Percentiles rank a stretch among this genome's conserved stretches.
Conservation (phyloP, 92 coral and sea anemone species). For the Palythoa grandiflora region DNA sequence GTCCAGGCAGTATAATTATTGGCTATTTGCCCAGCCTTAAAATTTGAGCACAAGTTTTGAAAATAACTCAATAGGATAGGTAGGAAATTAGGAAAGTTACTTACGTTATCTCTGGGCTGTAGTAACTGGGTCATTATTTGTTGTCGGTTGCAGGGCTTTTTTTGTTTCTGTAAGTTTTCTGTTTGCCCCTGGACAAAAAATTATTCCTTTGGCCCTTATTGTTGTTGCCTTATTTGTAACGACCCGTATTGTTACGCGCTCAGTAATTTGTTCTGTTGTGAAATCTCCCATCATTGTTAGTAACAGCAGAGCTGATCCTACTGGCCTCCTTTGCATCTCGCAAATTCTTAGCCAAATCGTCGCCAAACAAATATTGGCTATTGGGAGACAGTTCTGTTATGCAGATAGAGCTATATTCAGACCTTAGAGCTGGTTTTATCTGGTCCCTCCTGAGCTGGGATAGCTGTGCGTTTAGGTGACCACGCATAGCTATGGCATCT, state of each 20-base stretch:
- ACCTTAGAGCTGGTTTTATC: slow-evolving; percentile 55
- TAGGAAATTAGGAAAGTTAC: not conserved
- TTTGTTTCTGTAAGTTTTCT: not conserved
- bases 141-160: not conserved
- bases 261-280: not conserved
- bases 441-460: slow-evolving; percentile 47
- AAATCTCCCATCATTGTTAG: not conserved
- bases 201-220: not conserved
- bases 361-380: slow-evolving; percentile 42
- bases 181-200: not conserved
- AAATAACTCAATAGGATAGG: slow-evolving; percentile 1
- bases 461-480: slow-evolving; percentile 31
- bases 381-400: slow-evolving; percentile 36
- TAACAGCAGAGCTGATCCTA: slow-evolving; percentile 50
- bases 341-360: slow-evolving; percentile 50
- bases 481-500: not conserved
- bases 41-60: slow-evolving; percentile 8
- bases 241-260: slow-evolving; percentile 10
- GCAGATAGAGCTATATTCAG: slow-evolving; percentile 58
- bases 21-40: slow-evolving; percentile 27
- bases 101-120: not conserved
- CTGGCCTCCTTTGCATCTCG: slow-evolving; percentile 67
- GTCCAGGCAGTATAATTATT: slow-evolving; percentile 43
- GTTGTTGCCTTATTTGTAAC: not conserved
- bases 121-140: slow-evolving; percentile 11